Percentiles rank a stretch among this genome's conserved stretches.
phyloP scores from a whole-genome alignment of 2,113 vertebrate genomes.

The Lepidiolamprologus cunningtoni region DNA sequence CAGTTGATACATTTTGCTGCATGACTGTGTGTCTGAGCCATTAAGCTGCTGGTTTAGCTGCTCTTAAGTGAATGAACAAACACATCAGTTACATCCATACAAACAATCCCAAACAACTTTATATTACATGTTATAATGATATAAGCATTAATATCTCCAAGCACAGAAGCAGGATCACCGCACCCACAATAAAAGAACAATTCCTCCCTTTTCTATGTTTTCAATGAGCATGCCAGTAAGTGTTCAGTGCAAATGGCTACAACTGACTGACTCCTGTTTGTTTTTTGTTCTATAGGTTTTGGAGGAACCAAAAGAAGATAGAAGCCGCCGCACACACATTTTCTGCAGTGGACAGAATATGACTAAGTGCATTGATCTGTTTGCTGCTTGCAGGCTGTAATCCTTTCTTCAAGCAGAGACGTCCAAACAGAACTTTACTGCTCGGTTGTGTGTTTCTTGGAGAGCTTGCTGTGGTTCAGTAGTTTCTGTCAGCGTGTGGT shows the following conservation, averaged over 20 bases:
- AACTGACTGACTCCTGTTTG: neutral
- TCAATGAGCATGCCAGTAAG: neutral
- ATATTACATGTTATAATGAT: neutral
- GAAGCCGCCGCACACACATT: neutral
- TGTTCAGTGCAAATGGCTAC: neutral
- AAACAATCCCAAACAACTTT: neutral
- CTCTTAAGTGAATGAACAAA: neutral
- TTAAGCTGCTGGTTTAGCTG: neutral
- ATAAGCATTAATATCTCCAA: neutral
- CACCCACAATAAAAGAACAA: neutral
- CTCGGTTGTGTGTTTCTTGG: neutral
- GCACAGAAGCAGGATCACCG: neutral
- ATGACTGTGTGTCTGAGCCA: neutral
- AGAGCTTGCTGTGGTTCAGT: neutral
- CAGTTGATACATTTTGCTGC: neutral
- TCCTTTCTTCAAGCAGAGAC: neutral
- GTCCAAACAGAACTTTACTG: neutral
- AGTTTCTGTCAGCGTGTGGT: neutral
- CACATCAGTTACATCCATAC: neutral
- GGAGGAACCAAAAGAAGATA: constrained; percentile 72
- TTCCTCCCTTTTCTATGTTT: neutral
- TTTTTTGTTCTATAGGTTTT: constrained; percentile 52
- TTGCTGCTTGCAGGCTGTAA: neutral
- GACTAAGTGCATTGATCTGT: neutral
- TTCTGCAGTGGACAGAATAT: neutral